These are phyloP conservation scores for Stegophylla sp. DNA, from an alignment of 2,888 invertebrate species.

Conservation along the genomic window DNA sequence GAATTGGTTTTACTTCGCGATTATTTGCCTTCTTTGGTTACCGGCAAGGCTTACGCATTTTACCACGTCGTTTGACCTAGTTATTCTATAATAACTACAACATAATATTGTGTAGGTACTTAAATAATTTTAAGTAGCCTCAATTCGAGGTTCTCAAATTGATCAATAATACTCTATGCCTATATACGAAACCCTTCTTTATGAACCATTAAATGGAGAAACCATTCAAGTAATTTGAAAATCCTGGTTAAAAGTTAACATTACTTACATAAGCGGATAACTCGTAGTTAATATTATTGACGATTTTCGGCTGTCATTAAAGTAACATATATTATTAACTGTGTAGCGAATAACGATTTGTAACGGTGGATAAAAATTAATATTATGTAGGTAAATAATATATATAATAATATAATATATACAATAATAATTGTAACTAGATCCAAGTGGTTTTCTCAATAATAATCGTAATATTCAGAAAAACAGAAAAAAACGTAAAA, in stretches of 20 bases:
- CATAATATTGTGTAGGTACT: not conserved
- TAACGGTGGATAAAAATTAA: too few relatives aligned
- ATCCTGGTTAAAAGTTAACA: not conserved
- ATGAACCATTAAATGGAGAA: conserved; percentile 11
- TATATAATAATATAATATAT: too few relatives aligned
- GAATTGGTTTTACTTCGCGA: not conserved
- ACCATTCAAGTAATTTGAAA: conserved; percentile 8
- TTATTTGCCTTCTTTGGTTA: not conserved
- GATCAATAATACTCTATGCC: not conserved
- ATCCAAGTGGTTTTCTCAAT: too few relatives aligned
- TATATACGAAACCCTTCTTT: conserved; percentile 9
- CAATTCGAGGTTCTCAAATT: not conserved
- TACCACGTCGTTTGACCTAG: not conserved
- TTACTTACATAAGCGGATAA: not conserved
- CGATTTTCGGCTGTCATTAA: not conserved
- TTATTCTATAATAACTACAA: not conserved
- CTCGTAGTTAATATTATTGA: not conserved
- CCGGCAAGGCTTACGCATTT: not conserved
- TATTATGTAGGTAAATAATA: too few relatives aligned
- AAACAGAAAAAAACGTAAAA: too few relatives aligned
- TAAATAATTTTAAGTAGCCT: not conserved
- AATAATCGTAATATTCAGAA: too few relatives aligned
- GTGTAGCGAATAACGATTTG: too few relatives aligned
- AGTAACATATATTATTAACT: too few relatives aligned
- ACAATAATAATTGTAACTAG: too few relatives aligned